Evolutionary conservation across 2,888 invertebrate species (phyloP), one percentile per base, ranked within the genome.

Genomic region (Ornithoptera alexandrae): DNA sequence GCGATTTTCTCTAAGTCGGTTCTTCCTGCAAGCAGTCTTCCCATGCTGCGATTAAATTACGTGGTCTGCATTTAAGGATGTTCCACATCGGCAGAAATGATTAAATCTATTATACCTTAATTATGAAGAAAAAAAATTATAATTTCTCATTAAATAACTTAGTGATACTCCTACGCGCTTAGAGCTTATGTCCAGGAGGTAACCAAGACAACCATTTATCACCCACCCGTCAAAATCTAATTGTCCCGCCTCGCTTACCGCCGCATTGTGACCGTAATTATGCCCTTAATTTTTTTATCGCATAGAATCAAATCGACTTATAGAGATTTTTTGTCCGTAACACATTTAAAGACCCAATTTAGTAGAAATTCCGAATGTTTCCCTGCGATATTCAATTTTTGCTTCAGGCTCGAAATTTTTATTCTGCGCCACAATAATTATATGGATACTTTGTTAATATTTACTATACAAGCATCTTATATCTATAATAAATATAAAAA

Each of bases 211-310:
- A 84, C 87, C 89, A 92, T 92, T 91, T 91, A 92, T 92, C 92
- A 92, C 83, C 76, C 83, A 81, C 83, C 90, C 86, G 92, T 92
- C 92, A 92, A 90, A 92, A 89, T 88, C 89, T 92, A 92, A 92
- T 92, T 92, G 92, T 92, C 91, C 90, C 86, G 87, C 86, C 83
- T 86, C 85, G 85, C 87, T 87, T 88, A 90, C 91, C 88, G 84
- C 83, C 78, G 85, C 84, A 86, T 89, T 89, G 91, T 92, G 90
- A 88, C 87, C 89, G 82, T 92, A 90, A 92, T 92, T 91, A 92
- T 81, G 83, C 85, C 89, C 88, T 87, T 88, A 88, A 87, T 90
- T 90, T 89, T 90, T 83, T 64, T n/a, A 53, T n/a, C 42, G 60
- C 36, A n/a, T 81, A 81, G 80, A 85, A 84, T 84, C 79, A 86